Evolutionary conservation across 2,113 vertebrate species (phyloP), one percentile per base, ranked within the genome.

Genomic region (Benitochromis conjunctus): DNA sequence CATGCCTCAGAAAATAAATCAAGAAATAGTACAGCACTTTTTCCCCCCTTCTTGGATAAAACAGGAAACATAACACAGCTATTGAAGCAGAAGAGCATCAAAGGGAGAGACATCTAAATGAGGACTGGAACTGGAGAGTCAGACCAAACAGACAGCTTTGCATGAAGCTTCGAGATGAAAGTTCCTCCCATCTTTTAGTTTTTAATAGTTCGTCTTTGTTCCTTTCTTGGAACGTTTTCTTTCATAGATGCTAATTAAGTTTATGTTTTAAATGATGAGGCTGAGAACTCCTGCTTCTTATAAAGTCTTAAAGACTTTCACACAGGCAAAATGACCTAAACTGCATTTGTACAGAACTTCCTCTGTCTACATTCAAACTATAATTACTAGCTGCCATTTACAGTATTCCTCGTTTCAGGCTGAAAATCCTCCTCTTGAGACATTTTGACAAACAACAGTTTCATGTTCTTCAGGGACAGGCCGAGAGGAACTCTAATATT

Each of bases 1-100:
- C 95, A 96, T 95, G 92, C 93, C 91, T 89, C 60, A 55, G 89
- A 66, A 90, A 93, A 92, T 26, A 79, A 93, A 93, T 80, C 85
- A 64, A 90, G 83, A 85, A 92, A 85, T 74, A 91, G 71, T 80
- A 92, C 78, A 84, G 85, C 84, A 86, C 83, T 77, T 82, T 89
- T 86, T 82, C 85, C 74, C 55, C 31, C 41, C 62, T 80, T 26
- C 71, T 80, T 12, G 18, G 38, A 77, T 64, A 86, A 92, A 92
- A 88, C 81, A 81, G 71, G 76, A 86, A 92, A 89, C 88, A 89
- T 46, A 91, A 83, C 66, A 92, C 62, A 74, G 86, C 85, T 79
- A 88, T 6, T 81, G 82, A 93, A 92, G 87, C 87, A 85, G 84
- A 66, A 62, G 57, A 88, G 85, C 78, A 88, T 89, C 83, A 84